Base-by-base conservation (phyloP, 2,797 vertebrate species). In the Bufotes viridis region DNA sequence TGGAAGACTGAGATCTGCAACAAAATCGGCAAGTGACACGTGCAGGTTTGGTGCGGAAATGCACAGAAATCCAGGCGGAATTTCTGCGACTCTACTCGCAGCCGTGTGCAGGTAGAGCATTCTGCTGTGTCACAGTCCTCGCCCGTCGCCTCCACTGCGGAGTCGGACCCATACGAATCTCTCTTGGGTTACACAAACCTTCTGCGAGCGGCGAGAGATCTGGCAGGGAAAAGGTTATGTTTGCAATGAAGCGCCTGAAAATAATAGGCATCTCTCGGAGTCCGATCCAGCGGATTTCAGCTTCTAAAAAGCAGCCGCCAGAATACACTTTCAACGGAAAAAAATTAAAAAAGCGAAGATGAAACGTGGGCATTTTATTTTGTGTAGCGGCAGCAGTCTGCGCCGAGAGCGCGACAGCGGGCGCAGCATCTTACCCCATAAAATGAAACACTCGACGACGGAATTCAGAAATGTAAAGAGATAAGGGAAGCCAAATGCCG, bases 401-500 rank as follows among this genome's bases (percentile, higher is more conserved):
- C 69, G 57, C 69, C 5, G 34, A 75, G 26, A 76, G 79, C 80
- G 13, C 20, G 87, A 83, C 81, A 83, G 87, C 60, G 49, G 24
- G 70, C 14, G n/a, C 74, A 26, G 60, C 67, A 29, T 26, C 24
- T 58, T 24, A 26, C 53, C 60, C 80, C 70, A 78, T 72, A 42
- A 78, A 61, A 81, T 75, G 63, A 87, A 82, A 75, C 69, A 82
- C 82, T 87, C 42, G 70, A 26, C 55, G 67, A 76, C 22, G 80
- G 24, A 76, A 87, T 82, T 75, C 86, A 87, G 60, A 87, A 78
- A 87, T 69, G 81, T 70, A 87, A 57, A 87, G 58, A 82, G 86
- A 87, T 82, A 82, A 87, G 78, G 42, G 82, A 60, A 83, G 34
- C 80, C 78, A 87, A 74, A 69, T 74, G 67, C 80, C 61, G 70